Base-by-base conservation (phyloP, 2,113 vertebrate genomes). In the Hemichromis elongatus region DNA sequence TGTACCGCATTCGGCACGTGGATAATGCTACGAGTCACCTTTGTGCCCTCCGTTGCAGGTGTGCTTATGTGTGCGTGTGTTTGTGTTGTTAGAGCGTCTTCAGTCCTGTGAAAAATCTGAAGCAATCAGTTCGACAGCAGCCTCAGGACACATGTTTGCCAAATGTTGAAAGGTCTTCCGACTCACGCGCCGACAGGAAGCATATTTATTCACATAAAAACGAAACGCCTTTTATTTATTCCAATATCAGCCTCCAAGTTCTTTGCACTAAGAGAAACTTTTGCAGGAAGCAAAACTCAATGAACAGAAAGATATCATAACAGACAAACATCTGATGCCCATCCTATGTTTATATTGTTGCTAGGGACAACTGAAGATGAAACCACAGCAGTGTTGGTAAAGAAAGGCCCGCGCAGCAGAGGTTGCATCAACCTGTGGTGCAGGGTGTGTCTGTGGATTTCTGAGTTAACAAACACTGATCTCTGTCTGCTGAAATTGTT, bases 11-110 rank as follows among this genome's bases (percentile, higher is more conserved):
- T 40, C 54, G 70, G 6, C 75, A 42, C 14, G 10, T 75, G 42
- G 40, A 63, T 88, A 82, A 89, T 80, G 11, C 81, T 14, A 13
- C 52, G 37, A 82, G 90, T 94, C 89, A 92, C 87, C 86, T 92
- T n/a, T 86, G 66, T 9, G 9, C 28, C 5, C 45, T 40, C 12
- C 45, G 53, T 30, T 33, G 9, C 35, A 33, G 24, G 6, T 35
- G 18, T 6, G 9, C 54, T 19, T 30, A 52, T 68, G 21, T 82
- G n/a, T 52, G 16, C 16, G 37, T 53, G 16, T 81, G 80, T 77
- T 16, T 80, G 70, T 9, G 81, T 75, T 80, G 35, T 16, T 40
- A 68, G 28, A 59, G 26, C n/a, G 78, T 66, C 50, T 47, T 77
- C 42, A 30, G 21, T 45, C 11, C 28, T 61, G 3, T 37, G 11